Percentiles rank a stretch among this genome's conserved stretches.
phyloP scores from a whole-genome alignment of 2,888 invertebrate species.

The Buathra laborator region DNA sequence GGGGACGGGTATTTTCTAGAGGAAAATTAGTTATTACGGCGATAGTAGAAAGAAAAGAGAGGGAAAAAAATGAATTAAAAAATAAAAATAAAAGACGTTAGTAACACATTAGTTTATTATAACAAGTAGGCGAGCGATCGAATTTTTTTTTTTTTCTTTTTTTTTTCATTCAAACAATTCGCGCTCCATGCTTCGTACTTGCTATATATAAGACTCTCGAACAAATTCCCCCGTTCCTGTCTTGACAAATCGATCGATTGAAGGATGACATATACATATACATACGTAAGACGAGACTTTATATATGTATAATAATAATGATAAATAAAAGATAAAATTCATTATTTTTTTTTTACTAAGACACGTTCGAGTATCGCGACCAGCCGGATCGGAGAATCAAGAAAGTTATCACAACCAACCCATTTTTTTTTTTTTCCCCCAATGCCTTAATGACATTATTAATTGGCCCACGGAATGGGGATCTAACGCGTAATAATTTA shows the following conservation, averaged over 20 bases:
- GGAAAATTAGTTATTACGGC: background rate
- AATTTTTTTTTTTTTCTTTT: constrained; percentile 5
- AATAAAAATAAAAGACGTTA: constrained; percentile 24
- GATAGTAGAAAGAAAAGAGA: background rate
- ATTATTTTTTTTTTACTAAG: constrained; percentile 61
- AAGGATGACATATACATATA: constrained; percentile 7
- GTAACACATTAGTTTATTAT: constrained; percentile 60
- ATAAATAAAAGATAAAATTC: constrained; percentile 10
- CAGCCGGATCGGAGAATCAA: constrained; percentile 16
- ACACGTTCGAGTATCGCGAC: constrained; percentile 68
- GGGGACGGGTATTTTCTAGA: background rate
- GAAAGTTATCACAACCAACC: constrained; percentile 27
- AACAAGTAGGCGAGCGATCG: constrained; percentile 44
- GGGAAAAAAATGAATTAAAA: constrained; percentile 8
- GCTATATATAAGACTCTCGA: constrained; percentile 20
- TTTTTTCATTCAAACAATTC: background rate
- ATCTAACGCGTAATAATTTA: background rate
- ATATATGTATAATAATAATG: background rate
- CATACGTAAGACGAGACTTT: constrained; percentile 10
- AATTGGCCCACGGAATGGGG: background rate
- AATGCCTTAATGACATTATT: background rate
- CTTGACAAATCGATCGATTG: background rate
- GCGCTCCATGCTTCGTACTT: constrained; percentile 33
- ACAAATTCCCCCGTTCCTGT: background rate
- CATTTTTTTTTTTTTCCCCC: background rate